Percentiles rank a stretch among this genome's conserved stretches.
phyloP scores from a whole-genome alignment of 2,888 invertebrate genomes.

The Anagyrus pseudococci region DNA sequence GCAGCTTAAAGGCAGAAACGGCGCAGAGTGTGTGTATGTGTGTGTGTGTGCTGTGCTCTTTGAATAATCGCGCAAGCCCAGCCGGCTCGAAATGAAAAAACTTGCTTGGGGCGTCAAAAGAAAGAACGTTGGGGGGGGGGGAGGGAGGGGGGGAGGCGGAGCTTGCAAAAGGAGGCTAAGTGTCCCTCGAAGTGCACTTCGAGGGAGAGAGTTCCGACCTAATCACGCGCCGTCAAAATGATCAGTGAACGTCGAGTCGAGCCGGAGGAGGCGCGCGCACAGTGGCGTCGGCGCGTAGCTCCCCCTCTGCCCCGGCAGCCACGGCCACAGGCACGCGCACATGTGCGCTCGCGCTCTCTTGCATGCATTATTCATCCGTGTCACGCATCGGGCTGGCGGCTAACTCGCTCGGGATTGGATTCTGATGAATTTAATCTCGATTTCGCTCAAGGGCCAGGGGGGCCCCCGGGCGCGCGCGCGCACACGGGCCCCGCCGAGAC shows the following conservation, averaged over 20 bases:
- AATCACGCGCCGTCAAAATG: conserved; percentile 48
- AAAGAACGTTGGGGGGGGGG: neutral
- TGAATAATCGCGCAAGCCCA: no score
- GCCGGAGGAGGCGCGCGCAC: conserved; percentile 41
- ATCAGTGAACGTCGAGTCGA: conserved; percentile 42
- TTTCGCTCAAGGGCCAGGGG: conserved; percentile 50
- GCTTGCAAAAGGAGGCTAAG: no score
- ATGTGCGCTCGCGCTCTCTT: conserved; percentile 43
- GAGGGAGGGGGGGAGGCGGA: neutral
- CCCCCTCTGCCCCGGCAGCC: no score
- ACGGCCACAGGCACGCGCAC: conserved; percentile 4
- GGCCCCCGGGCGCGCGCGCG: neutral
- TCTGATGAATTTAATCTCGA: conserved; percentile 62
- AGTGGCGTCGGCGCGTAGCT: neutral
- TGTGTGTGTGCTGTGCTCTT: no score
- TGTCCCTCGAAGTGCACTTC: no score
- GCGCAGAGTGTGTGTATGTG: no score
- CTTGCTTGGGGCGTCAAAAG: no score
- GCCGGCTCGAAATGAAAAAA: no score
- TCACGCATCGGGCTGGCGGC: conserved; percentile 48
- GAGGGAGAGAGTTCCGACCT: conserved; percentile 40
- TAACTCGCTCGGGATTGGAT: conserved; percentile 55
- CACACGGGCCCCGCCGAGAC: neutral
- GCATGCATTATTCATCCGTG: conserved; percentile 58
- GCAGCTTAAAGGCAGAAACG: no score